Evolutionary conservation across 2,888 invertebrate genomes (phyloP).

Genomic region (Volucella inflata): DNA sequence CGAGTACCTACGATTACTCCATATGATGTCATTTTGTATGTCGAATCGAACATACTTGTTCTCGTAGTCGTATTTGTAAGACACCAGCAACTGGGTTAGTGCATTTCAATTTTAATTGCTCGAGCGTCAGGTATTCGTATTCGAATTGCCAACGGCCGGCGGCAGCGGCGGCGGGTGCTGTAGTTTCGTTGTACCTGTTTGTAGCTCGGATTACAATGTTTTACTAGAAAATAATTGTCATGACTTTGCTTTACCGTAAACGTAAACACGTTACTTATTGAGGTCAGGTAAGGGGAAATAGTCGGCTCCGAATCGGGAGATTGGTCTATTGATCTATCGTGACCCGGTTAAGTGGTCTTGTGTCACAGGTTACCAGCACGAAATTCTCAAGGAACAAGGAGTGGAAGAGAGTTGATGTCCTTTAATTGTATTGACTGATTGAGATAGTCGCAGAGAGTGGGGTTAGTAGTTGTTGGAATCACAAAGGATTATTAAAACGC

Average conservation of each 20-base stretch:
- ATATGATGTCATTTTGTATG: constrained; percentile 25
- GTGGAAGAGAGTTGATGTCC: no score
- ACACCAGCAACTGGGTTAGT: constrained; percentile 8
- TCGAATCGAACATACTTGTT: constrained; percentile 1
- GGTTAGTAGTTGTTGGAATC: no score
- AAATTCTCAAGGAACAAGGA: no score
- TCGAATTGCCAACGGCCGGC: background rate
- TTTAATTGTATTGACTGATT: no score
- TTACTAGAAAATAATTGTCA: background rate
- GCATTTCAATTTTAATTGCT: constrained; percentile 1
- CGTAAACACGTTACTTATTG: background rate
- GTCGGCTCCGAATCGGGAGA: no score
- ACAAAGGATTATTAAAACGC: no score
- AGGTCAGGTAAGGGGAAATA: background rate
- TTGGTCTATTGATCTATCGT: no score
- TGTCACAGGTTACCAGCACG: no score
- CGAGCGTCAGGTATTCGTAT: background rate
- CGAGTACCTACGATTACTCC: no score
- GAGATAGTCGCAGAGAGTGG: no score
- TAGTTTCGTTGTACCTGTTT: background rate
- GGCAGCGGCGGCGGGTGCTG: no score
- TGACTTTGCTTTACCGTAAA: background rate
- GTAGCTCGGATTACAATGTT: background rate
- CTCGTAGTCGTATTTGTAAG: background rate
- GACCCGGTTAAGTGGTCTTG: no score